Conservation (phyloP, 2,797 vertebrate species). For the Acanthopagrus latus region DNA sequence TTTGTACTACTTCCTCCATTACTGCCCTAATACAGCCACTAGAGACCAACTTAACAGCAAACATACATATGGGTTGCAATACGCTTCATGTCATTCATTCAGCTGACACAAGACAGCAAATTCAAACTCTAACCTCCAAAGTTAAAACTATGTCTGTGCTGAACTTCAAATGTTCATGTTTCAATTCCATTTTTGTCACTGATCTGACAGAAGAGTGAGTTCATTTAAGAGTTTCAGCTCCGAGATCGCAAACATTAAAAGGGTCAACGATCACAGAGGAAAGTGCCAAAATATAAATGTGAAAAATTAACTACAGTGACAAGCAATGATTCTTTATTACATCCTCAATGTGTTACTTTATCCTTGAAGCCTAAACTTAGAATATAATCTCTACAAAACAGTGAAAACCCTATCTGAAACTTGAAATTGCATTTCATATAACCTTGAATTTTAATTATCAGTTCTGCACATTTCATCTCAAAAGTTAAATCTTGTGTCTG, state of each 20-base stretch:
- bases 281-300: not conserved
- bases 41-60: too few species aligned
- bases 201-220: not conserved
- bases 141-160: not conserved
- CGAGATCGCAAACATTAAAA: not conserved
- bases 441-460: too few species aligned
- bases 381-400: too few species aligned
- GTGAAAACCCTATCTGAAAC: not conserved
- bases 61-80: too few species aligned
- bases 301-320: not conserved
- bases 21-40: too few species aligned
- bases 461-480: not conserved
- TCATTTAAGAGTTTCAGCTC: conserved; percentile 3
- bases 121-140: not conserved
- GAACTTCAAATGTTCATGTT: conserved; percentile 5
- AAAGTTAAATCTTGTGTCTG: not conserved
- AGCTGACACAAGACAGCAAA: too few species aligned
- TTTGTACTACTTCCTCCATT: too few species aligned
- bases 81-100: not conserved
- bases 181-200: not conserved
- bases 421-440: not conserved
- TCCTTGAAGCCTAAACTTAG: not conserved
- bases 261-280: not conserved
- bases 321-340: not conserved
- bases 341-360: not conserved